Base-by-base conservation (phyloP, 2,797 vertebrate genomes). In the Crypturellus tataupa region DNA sequence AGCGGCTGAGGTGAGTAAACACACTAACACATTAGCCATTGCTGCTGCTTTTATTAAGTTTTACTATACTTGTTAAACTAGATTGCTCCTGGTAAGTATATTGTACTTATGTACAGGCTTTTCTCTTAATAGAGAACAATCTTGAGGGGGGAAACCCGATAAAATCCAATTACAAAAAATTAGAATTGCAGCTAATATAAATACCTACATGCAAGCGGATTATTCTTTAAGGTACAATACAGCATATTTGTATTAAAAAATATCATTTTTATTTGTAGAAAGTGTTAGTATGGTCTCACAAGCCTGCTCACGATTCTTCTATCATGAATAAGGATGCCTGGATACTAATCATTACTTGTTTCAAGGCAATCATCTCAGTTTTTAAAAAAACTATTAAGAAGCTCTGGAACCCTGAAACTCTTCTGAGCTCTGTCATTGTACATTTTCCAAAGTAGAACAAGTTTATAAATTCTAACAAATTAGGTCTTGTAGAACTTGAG, bases 61-160 rank as follows among this genome's bases (percentile, higher is more conserved):
- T 79, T 79, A 12, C 53, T 88, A 7, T 49, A 63, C 53, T 73
- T 81, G n/a, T 79, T 93, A 73, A 56, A 64, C 31, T 68, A 70
- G 63, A 86, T 49, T 80, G 46, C 68, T 80, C 79, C 70, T 82
- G 13, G 88, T 94, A 92, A 84, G 79, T 84, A 73, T 35, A 58
- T 63, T 79, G 40, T 9, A 59, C 31, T 70, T 60, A 80, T 47
- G 35, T 76, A 24, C n/a, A 44, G 35, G 55, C 77, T 84, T 60
- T 92, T 70, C 86, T 67, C 29, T 42, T 27, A 20, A 0, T n/a
- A 33, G 76, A 76, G 12, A 95, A 91, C 79, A 79, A 65, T 86
- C 46, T 53, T 53, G 65, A 75, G 64, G 49, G 47, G 16, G 3
- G 16, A 76, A 49, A 91, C 72, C 33, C 75, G 27, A 68, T 81